Percentiles rank a stretch among this genome's conserved stretches.
phyloP scores from a whole-genome alignment of 2,888 invertebrate genomes.

The Augochlorella aurata region DNA sequence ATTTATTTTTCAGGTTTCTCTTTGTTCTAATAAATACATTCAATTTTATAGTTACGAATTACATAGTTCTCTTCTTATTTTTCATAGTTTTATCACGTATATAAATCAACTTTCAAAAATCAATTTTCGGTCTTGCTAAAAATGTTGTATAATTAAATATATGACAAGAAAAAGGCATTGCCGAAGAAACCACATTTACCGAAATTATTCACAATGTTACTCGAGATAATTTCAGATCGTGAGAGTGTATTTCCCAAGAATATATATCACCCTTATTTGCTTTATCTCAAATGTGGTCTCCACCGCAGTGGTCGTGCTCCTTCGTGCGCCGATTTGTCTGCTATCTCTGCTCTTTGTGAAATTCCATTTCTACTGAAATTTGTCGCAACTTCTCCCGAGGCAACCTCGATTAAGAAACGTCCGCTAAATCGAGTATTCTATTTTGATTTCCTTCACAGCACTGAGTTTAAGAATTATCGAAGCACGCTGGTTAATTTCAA shows the following conservation, averaged over 20 bases:
- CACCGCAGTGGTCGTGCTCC: slow-evolving; percentile 3
- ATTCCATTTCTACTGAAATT: slow-evolving; percentile 24
- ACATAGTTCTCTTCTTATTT: too few species aligned
- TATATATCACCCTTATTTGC: background rate
- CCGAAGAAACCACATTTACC: background rate
- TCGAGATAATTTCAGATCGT: background rate
- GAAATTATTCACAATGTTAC: background rate
- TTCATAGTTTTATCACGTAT: background rate
- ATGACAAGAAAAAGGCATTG: background rate
- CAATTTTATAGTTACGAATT: background rate
- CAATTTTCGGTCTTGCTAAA: background rate
- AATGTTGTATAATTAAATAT: background rate
- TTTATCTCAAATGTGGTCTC: slow-evolving; percentile 1
- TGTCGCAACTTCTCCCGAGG: background rate
- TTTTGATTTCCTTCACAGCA: background rate
- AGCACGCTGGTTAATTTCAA: background rate
- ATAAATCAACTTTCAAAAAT: background rate
- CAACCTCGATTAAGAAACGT: slow-evolving; percentile 5
- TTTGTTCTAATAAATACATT: background rate
- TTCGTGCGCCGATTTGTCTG: slow-evolving; percentile 10
- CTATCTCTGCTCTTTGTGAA: slow-evolving; percentile 3
- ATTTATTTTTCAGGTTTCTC: background rate
- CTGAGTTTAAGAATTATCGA: background rate
- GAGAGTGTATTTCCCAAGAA: background rate
- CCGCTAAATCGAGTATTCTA: slow-evolving; percentile 15